A percentile compares a stretch with the other conserved stretches of the same genome.
phyloP scores from a whole-genome alignment of 1,140 invertebrate species.

The Atta cephalotes region DNA sequence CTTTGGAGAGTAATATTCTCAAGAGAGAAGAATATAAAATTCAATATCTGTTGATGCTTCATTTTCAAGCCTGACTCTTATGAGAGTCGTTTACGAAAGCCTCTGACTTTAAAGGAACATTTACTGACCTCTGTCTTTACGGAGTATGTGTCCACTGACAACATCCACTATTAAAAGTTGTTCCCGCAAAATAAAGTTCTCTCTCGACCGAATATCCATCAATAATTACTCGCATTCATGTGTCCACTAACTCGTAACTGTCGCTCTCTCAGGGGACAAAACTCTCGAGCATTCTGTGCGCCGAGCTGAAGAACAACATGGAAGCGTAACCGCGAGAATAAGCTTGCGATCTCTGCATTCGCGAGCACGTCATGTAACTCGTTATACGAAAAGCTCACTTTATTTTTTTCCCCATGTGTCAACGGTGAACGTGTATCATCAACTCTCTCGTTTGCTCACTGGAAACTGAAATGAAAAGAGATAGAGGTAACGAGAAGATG shows the following conservation, averaged over 20 bases:
- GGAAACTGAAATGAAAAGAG: background rate
- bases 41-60: background rate
- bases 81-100: background rate
- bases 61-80: background rate
- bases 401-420: slow-evolving; percentile 33
- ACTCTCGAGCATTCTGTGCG: slow-evolving; percentile 28
- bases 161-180: slow-evolving; percentile 52
- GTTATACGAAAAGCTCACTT: slow-evolving; percentile 47
- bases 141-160: background rate
- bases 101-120: background rate
- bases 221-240: slow-evolving; percentile 61
- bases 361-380: slow-evolving; percentile 49
- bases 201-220: slow-evolving; percentile 55
- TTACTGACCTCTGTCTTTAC: background rate
- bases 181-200: slow-evolving; percentile 50
- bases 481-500: background rate
- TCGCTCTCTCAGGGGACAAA: slow-evolving; percentile 49
- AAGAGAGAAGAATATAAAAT: slow-evolving; percentile 7
- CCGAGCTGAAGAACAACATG: slow-evolving; percentile 56
- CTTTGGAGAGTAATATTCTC: background rate
- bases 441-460: slow-evolving; percentile 38
- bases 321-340: slow-evolving; percentile 54
- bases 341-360: slow-evolving; percentile 52
- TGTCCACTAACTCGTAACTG: slow-evolving; percentile 58
- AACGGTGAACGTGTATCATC: slow-evolving; percentile 23